Base-by-base conservation (phyloP, 2,113 vertebrate genomes). In the Himantopus leucocephalus region DNA sequence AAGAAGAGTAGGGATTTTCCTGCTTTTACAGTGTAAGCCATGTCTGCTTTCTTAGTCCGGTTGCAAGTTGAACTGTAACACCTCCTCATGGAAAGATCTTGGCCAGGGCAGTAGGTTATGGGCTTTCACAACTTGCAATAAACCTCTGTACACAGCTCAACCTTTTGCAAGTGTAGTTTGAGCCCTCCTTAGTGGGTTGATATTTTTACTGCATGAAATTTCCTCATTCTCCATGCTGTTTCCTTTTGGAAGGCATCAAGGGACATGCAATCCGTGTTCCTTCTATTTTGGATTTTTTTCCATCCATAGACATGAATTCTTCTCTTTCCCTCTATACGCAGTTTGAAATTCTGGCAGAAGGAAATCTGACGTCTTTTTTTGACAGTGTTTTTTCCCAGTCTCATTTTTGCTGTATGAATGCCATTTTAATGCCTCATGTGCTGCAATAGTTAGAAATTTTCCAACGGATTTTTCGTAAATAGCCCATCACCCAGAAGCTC, bases 131-230 rank as follows among this genome's bases (percentile, higher is more conserved):
- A 67, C 7, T 2, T 43, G 72, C 76, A 64, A 52, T 19, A 78
- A 94, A 56, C 34, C 52, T 53, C 87, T 21, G 19, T 0, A 4
- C 0, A 9, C 60, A 26, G 22, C 16, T 59, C 68, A 77, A 6
- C 70, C 73, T 89, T 75, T 39, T 32, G 26, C 70, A 87, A 87
- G 64, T 4, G 12, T 56, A 17, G 56, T 30, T 27, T 10, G 62
- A 82, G 34, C 64, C 87, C 89, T 81, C 79, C 52, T 53, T 24
- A 39, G 60, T 5, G 80, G 23, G 48, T 2, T 52, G 93, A 9
- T 84, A 87, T 76, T 96, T 94, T 94, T 94, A 93, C 58, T 78
- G 70, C 83, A 23, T 60, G 47, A 78, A 82, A 79, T 90, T 94
- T 90, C 76, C 87, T 85, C 63, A 45, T 88, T 72, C 74, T 82